Evolutionary conservation across 2,797 vertebrate genomes (phyloP).

Genomic region (Syngnathus acus): DNA sequence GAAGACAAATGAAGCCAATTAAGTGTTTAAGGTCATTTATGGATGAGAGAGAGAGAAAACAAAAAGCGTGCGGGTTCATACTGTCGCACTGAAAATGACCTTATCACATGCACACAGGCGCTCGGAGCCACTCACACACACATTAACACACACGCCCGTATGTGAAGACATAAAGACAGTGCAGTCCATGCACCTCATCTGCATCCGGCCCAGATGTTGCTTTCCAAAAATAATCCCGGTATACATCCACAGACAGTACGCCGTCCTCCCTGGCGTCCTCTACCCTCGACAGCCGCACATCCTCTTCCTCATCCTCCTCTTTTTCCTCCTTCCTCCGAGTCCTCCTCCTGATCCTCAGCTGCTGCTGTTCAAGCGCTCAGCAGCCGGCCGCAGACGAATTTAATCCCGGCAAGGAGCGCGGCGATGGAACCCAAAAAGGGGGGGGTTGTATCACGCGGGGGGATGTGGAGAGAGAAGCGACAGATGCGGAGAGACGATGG

Average conservation of each 20-base stretch:
- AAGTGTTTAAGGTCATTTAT: neutral
- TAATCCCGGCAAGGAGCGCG: slow-evolving; percentile 40
- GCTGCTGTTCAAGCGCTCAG: slow-evolving; percentile 28
- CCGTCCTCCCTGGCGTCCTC: slow-evolving; percentile 58
- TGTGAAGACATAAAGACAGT: slow-evolving; percentile 21
- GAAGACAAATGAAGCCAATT: neutral
- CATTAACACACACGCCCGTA: slow-evolving; percentile 9
- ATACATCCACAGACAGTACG: slow-evolving; percentile 45
- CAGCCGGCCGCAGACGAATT: slow-evolving; percentile 45
- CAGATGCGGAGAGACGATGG: slow-evolving; percentile 29
- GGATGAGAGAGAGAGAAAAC: neutral
- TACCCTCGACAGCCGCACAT: slow-evolving; percentile 52
- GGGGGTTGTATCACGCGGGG: slow-evolving; percentile 11
- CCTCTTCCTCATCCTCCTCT: slow-evolving; percentile 36
- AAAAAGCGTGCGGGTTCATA: neutral
- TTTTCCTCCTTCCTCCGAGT: slow-evolving; percentile 24
- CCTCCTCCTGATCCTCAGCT: slow-evolving; percentile 22
- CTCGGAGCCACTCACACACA: neutral
- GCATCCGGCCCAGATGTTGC: slow-evolving; percentile 45
- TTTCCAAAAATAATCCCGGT: slow-evolving; percentile 23
- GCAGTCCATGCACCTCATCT: slow-evolving; percentile 52
- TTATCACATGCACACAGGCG: neutral
- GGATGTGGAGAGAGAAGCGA: slow-evolving; percentile 36
- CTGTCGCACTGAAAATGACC: neutral
- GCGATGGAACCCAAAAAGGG: slow-evolving; percentile 11